phyloP scores from a whole-genome alignment of 1,140 invertebrate species.

The Platyscapa corneri region DNA sequence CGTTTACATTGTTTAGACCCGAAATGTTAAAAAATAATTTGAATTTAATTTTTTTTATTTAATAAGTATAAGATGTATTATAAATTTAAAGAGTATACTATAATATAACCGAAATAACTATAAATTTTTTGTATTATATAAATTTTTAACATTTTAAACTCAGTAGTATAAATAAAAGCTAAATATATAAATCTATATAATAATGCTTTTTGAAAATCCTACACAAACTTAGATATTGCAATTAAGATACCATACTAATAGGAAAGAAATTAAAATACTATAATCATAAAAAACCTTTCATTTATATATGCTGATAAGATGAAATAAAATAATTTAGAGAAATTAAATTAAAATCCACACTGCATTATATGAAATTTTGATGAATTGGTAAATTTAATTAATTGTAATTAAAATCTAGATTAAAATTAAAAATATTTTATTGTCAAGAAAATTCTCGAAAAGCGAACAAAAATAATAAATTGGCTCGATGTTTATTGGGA shows the following conservation, averaged over 20 bases:
- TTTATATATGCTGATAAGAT: not conserved
- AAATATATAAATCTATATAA: too few species aligned
- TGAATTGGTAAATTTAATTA: not conserved
- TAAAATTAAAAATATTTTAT: too few species aligned
- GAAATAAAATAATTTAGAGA: not conserved
- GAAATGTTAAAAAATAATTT: too few species aligned
- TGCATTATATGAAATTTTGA: not conserved
- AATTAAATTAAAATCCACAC: not conserved
- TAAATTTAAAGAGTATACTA: too few species aligned
- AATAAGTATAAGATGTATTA: too few species aligned
- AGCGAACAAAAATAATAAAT: not conserved
- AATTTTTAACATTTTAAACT: not conserved
- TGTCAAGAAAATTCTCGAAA: too few species aligned
- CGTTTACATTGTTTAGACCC: too few species aligned
- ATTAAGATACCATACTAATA: not conserved
- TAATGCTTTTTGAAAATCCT: not conserved
- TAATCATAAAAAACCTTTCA: too few species aligned
- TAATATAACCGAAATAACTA: too few species aligned
- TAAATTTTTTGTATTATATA: not conserved
- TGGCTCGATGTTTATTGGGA: not conserved
- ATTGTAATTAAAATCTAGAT: not conserved
- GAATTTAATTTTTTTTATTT: too few species aligned
- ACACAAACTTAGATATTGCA: too few species aligned
- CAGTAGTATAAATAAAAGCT: not conserved
- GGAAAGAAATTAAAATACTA: too few species aligned